These are phyloP conservation scores for Ptyas mucosa DNA, from an alignment of 2,113 vertebrate species.

Conservation along the genomic window DNA sequence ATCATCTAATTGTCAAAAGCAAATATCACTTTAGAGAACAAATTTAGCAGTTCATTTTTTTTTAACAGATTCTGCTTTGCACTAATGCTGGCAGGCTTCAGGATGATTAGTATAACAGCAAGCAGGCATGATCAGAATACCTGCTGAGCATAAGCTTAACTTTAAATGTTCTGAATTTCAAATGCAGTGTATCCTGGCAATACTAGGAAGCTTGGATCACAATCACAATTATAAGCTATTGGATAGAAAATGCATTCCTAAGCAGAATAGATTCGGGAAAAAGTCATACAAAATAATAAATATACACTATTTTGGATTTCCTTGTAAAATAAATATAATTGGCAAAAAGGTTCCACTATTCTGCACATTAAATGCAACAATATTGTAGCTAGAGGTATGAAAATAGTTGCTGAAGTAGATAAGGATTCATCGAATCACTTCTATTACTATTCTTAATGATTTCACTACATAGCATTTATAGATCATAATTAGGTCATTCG, in stretches of 20 bases:
- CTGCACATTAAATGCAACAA: not conserved
- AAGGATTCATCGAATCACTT: not conserved
- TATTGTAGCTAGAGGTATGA: not conserved
- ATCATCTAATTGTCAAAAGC: not conserved
- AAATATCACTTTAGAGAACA: slow-evolving; percentile 4
- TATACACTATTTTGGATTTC: not conserved
- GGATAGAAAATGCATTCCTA: not conserved
- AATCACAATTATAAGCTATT: not conserved
- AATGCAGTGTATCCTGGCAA: not conserved
- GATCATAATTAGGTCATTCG: not conserved
- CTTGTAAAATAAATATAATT: not conserved
- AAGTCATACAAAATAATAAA: not conserved
- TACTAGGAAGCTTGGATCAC: not conserved
- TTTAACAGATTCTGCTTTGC: not conserved
- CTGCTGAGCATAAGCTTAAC: not conserved
- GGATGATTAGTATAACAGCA: not conserved
- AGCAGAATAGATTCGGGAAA: not conserved
- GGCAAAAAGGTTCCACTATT: not conserved
- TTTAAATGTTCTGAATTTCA: not conserved
- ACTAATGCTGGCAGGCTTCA: not conserved
- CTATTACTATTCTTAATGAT: not conserved
- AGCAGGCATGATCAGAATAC: slow-evolving; percentile 2
- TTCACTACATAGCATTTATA: not conserved
- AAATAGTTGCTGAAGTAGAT: not conserved
- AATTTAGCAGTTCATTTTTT: not conserved